Evolutionary conservation across 2,797 vertebrate species (phyloP).

Genomic region (Pygocentrus nattereri): DNA sequence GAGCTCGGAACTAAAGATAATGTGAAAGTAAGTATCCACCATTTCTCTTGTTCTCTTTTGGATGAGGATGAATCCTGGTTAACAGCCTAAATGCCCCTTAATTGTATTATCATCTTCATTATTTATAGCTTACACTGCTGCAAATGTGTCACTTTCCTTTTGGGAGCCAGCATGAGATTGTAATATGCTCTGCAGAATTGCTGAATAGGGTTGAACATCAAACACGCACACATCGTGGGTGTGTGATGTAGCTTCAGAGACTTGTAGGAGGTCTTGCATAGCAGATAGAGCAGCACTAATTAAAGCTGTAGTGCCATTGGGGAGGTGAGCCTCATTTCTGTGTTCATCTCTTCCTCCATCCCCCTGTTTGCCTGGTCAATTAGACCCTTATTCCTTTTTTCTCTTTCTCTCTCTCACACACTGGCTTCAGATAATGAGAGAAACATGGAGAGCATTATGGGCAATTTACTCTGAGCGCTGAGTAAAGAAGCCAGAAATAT

Average conservation of each 20-base stretch:
- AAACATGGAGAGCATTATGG: slow-evolving; percentile 34
- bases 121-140: slow-evolving; percentile 3
- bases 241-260: slow-evolving; percentile 43
- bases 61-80: neutral
- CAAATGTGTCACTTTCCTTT: slow-evolving; percentile 25
- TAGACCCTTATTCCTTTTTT: slow-evolving; percentile 39
- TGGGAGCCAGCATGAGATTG: neutral
- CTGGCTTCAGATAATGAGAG: slow-evolving; percentile 32
- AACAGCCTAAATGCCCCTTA: neutral
- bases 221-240: slow-evolving; percentile 12
- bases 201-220: slow-evolving; percentile 5
- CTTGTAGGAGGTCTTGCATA: slow-evolving; percentile 33
- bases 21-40: slow-evolving; percentile 85
- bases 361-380: slow-evolving; percentile 40
- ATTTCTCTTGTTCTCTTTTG: neutral
- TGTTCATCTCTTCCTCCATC: slow-evolving; percentile 33
- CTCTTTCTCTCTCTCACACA: slow-evolving; percentile 65
- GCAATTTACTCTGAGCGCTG: slow-evolving; percentile 27
- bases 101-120: slow-evolving; percentile 9
- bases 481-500: slow-evolving; percentile 37
- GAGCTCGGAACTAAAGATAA: slow-evolving; percentile 91
- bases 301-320: slow-evolving; percentile 71
- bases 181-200: slow-evolving; percentile 20
- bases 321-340: slow-evolving; percentile 48
- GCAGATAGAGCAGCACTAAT: slow-evolving; percentile 67